Evolutionary conservation across 2,797 vertebrate genomes (phyloP), one percentile per base, ranked within the genome.

Genomic region (Mus minutoides): DNA sequence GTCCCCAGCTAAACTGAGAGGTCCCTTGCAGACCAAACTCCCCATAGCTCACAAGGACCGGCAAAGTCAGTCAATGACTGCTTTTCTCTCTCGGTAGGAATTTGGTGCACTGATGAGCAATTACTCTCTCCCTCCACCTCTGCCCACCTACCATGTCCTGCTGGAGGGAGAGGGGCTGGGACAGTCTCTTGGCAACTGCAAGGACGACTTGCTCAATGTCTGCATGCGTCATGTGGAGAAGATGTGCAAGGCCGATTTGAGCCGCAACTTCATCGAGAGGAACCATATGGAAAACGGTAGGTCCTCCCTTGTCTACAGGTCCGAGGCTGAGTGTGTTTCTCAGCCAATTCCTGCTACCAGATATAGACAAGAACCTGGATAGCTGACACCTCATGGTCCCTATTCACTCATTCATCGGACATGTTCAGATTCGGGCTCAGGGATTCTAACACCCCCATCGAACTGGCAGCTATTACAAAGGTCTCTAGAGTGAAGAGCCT

Each of bases 191-290:
- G 98, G 98, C 60, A 98, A 98, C 34, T 98, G 98, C 95, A 98
- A 98, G 95, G 99, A 99, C 0, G 99, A 99, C 71, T 96, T 99
- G 71, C 97, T 98, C 43, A 98, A 98, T 0, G 98, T 98, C 31
- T 99, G 98, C 97, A 98, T 98, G 98, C 98, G 98, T 62, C 98
- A 99, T 0, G 98, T 99, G 10, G 98, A 99, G 96, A 99, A 98
- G 97, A 98, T 98, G 97, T 98, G 98, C 94, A 99, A 99, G 96
- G 98, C 98, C 0, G 98, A 99, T 93, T 95, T 98, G 19, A 98
- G 98, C 91, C 98, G 98, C 6, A 98, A 97, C 97, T 98, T 99
- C 98, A 98, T 99, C 0, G 99, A 99, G 98, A 98, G 98, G 96
- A 99, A 98, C 96, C 98, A 98, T 94, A 98, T 98, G 97, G 98